Conservation (phyloP, 30 jellyfish, hydroid and myxozoan genomes). For the Aurelia coerulea region DNA sequence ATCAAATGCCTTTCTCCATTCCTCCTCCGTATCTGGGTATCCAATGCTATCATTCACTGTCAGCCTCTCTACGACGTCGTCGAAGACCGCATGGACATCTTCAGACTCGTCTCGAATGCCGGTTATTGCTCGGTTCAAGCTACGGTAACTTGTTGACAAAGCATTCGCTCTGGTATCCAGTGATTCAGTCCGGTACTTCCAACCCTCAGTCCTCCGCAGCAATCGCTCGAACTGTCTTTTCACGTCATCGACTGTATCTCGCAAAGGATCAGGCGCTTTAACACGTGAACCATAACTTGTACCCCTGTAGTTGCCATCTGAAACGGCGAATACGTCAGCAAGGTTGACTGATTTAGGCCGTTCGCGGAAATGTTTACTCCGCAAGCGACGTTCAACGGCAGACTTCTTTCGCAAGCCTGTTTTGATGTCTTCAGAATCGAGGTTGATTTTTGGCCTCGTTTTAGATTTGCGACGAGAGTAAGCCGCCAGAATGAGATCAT, state of each 20-base stretch:
- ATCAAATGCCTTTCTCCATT: conserved; percentile 69
- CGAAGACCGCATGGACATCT: conserved; percentile 51
- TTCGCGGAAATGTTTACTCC: conserved; percentile 32
- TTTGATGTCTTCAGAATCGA: conserved; percentile 67
- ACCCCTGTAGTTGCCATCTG: conserved; percentile 15
- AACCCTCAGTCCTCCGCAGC: conserved; percentile 61
- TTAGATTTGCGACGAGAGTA: conserved; percentile 19
- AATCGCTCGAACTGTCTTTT: conserved; percentile 46
- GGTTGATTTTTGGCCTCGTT: conserved; percentile 36
- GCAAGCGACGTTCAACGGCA: conserved; percentile 64
- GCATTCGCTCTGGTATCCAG: conserved; percentile 45
- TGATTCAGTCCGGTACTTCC: conserved; percentile 67
- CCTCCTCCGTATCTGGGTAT: conserved; percentile 79
- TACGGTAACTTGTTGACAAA: conserved; percentile 50
- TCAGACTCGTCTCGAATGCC: conserved; percentile 73
- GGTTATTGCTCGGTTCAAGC: conserved; percentile 43
- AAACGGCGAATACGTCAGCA: conserved; percentile 43
- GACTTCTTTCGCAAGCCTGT: conserved; percentile 62
- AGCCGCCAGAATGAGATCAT: neutral
- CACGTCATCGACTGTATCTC: conserved; percentile 48
- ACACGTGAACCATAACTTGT: conserved; percentile 7
- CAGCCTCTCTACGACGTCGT: conserved; percentile 65
- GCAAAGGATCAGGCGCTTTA: conserved; percentile 32
- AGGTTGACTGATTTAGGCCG: conserved; percentile 73
- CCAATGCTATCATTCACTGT: conserved; percentile 64